Evolutionary conservation across 2,113 vertebrate genomes (phyloP), one percentile per base, ranked within the genome.

Genomic region (Crypturellus undulatus): DNA sequence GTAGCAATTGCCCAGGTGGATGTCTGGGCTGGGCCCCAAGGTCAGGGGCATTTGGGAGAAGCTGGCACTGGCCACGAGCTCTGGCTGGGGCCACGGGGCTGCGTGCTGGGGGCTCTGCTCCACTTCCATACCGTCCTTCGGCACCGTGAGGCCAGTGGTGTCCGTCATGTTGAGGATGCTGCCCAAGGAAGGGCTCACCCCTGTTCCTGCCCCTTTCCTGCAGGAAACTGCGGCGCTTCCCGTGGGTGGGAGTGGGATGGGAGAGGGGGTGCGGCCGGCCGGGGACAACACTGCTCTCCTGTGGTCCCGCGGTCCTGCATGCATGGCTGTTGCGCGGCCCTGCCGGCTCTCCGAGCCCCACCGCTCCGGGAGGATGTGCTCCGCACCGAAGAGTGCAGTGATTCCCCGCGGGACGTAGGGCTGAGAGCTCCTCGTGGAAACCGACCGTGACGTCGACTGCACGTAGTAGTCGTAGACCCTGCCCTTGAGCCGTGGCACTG

Each of bases 401-500:
- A 34, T 45, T 58, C 60, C 58, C 0, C 11, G 42, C 2, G 83
- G 81, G 34, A 59, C 2, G 14, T 47, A 75, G 16, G 83, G 34
- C 3, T 92, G 73, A 49, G 19, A 28, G 3, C 11, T 90, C 12
- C 19, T 68, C 67, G 96, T 96, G 3, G 84, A 97, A 59, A 98
- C 62, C 0, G 97, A 98, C 51, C 97, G 97, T 4, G 99, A 99
- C 19, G 92, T 94, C 3, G 98, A 98, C 84, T 99, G 98, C 13
- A 98, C 90, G 0, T 97, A 98, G 93, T 99, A 99, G 43, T 99
- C 98, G 0, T 99, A 99, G 87, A 99, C 98, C 87, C 99, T 99
- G 45, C 99, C 97, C 43, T 92, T 97, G 51, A 99, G 94, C 63
- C 49, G 14, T 15, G 54, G 59, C 7, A n/a, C 9, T 0, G 5